Conservation (phyloP, 2,113 vertebrate genomes). For the Thamnaconus septentrionalis region DNA sequence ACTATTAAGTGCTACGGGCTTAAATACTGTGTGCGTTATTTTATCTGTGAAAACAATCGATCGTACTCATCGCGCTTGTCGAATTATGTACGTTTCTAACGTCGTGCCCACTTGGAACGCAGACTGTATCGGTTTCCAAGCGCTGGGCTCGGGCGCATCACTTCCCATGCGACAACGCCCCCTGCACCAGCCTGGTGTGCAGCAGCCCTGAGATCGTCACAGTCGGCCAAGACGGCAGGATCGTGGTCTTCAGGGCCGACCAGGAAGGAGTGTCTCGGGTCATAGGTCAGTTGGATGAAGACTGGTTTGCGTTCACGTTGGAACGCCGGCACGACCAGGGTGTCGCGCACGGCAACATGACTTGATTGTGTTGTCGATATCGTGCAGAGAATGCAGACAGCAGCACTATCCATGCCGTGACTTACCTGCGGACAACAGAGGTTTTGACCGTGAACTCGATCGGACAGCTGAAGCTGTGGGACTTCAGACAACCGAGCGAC, state of each 20-base stretch:
- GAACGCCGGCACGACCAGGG: not conserved
- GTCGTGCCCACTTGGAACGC: not conserved
- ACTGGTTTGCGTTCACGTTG: too few species aligned
- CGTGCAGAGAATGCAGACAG: conserved; percentile 92
- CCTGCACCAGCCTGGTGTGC: conserved; percentile 88
- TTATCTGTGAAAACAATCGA: too few species aligned
- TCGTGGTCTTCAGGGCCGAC: conserved; percentile 88
- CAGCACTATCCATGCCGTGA: conserved; percentile 93
- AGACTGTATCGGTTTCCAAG: conserved; percentile 85
- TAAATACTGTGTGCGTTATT: too few species aligned
- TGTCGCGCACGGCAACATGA: not conserved
- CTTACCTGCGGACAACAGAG: conserved; percentile 90
- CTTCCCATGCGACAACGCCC: conserved; percentile 81
- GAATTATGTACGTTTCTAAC: too few species aligned
- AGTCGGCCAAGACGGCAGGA: conserved; percentile 93
- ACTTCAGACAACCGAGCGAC: conserved; percentile 89
- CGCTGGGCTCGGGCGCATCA: conserved; percentile 84
- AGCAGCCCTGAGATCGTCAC: conserved; percentile 90
- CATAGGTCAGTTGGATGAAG: conserved; percentile 78
- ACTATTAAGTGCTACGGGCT: too few species aligned
- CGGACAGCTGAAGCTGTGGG: conserved; percentile 96
- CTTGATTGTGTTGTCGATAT: conserved; percentile 7
- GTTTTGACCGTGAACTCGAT: conserved; percentile 97
- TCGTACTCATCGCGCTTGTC: too few species aligned
- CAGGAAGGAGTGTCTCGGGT: conserved; percentile 82